Base-by-base conservation (phyloP, 2,113 vertebrate genomes). In the Blennius ocellaris region DNA sequence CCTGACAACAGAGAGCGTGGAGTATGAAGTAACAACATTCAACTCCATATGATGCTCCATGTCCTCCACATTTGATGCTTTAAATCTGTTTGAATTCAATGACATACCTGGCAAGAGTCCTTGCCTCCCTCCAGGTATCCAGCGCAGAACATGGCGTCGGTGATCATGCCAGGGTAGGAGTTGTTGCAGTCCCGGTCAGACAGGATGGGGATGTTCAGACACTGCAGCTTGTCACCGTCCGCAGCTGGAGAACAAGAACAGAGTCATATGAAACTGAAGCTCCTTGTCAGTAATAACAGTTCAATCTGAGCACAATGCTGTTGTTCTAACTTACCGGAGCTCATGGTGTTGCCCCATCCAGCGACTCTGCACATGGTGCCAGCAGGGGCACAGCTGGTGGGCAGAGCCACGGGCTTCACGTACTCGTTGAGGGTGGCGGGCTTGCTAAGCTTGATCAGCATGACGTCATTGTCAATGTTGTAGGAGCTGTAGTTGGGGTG, bases 331-430 rank as follows among this genome's bases (percentile, higher is more conserved):
- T 90, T 56, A 92, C 90, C n/a, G 51, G 88, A 68, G 89, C 91
- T 95, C 86, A 92, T 79, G 17, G 94, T 96, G 88, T 94, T 92
- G 48, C 95, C 94, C 94, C 95, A 96, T 74, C 95, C 94, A 0
- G 95, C 93, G 88, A 97, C 90, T 3, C 64, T 85, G 79, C 95
- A 97, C 21, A 52, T 76, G 68, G 94, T 95, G 59, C 94, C 95
- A 0, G 94, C 78, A 0, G 82, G 1, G 3, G 93, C 90, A 7
- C 94, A 94, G 79, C 14, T 71, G 0, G 30, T 45, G 7, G 95
- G 90, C 80, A 96, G 82, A 0, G 87, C 15, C 69, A 96, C 73
- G 5, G 94, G 74, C 1, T 61, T 53, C 81, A 95, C 93, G 0
- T 81, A 80, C 6, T 54, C 0, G 50, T 84, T 94, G 52, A 94